phyloP scores from a whole-genome alignment of 2,797 vertebrate genomes.

The Peromyscus aztecus region DNA sequence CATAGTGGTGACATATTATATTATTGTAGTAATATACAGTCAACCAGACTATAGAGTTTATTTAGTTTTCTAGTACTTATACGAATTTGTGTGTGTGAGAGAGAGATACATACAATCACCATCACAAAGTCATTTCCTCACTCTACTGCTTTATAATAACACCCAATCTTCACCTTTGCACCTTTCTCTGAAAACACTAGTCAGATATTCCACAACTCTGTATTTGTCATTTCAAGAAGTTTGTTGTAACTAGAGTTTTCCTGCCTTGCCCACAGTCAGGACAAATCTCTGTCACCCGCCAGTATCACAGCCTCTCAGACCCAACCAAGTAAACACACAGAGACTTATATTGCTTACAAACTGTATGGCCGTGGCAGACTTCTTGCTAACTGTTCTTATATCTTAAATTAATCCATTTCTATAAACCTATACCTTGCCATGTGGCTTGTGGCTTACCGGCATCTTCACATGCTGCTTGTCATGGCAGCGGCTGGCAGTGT shows the following conservation, averaged over 20 bases:
- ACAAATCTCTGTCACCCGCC: too few relatives aligned
- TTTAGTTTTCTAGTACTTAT: constrained; percentile 3
- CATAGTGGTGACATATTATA: neutral
- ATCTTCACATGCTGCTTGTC: too few relatives aligned
- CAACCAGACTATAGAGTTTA: constrained; percentile 17
- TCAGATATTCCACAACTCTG: neutral
- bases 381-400: too few relatives aligned
- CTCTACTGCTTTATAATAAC: neutral
- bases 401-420: too few relatives aligned
- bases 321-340: too few relatives aligned
- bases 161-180: neutral
- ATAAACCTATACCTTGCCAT: too few relatives aligned
- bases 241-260: neutral
- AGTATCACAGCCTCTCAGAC: too few relatives aligned
- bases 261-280: too few relatives aligned
- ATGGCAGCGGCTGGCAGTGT: too few relatives aligned
- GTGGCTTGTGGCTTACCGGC: too few relatives aligned
- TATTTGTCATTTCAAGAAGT: constrained; percentile 47
- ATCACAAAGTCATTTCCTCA: neutral
- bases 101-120: neutral
- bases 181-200: neutral
- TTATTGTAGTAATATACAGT: neutral
- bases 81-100: neutral
- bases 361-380: too few relatives aligned
- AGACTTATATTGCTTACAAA: too few relatives aligned